phyloP scores from a whole-genome alignment of 1,140 invertebrate species.

The Thereuonema tuberculata region DNA sequence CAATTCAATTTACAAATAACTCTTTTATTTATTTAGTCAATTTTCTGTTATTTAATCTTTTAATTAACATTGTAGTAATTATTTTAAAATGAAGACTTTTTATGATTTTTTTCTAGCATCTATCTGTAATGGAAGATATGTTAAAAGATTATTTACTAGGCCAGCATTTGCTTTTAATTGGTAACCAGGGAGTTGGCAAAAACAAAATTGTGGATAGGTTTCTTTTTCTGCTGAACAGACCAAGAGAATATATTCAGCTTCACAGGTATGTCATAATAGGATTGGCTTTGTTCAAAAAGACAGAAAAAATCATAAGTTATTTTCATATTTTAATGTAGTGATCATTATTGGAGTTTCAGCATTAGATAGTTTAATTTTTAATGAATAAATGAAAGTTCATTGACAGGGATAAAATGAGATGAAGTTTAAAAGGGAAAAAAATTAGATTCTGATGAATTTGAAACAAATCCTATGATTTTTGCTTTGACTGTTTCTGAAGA shows the following conservation, averaged over 20 bases:
- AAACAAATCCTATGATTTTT: too few relatives aligned
- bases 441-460: too few relatives aligned
- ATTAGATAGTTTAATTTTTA: too few relatives aligned
- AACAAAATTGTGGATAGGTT: constrained; percentile 86
- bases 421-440: too few relatives aligned
- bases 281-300: background rate
- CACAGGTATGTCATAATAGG: constrained; percentile 43
- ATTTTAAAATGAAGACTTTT: constrained; percentile 1
- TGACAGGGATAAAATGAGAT: too few relatives aligned
- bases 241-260: constrained; percentile 89
- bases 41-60: constrained; percentile 8
- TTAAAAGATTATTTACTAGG: constrained; percentile 80
- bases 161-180: constrained; percentile 82
- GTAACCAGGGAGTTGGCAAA: constrained; percentile 91
- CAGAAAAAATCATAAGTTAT: background rate
- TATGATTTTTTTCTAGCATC: constrained; percentile 57
- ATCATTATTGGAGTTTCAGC: too few relatives aligned
- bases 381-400: too few relatives aligned
- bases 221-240: constrained; percentile 70
- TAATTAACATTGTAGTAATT: background rate
- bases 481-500: too few relatives aligned
- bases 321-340: too few relatives aligned
- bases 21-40: background rate
- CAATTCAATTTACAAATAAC: too few relatives aligned
- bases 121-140: constrained; percentile 66